These are phyloP conservation scores for Gobiocypris rarus DNA, from an alignment of 2,113 vertebrate genomes.

Conservation along the genomic window DNA sequence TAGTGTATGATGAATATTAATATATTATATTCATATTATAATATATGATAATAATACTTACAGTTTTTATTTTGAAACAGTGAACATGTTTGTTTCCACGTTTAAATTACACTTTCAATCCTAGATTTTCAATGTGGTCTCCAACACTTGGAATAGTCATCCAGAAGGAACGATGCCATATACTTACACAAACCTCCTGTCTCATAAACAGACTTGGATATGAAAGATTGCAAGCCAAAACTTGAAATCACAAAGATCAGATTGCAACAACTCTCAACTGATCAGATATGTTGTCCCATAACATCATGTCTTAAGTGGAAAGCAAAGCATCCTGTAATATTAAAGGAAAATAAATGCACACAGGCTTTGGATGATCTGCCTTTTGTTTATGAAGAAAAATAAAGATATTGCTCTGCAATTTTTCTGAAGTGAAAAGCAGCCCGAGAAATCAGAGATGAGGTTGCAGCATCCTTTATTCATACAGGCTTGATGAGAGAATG, in stretches of 20 bases:
- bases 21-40: no score
- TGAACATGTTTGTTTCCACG: no score
- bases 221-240: not conserved
- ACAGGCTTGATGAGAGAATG: constrained; percentile 53
- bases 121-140: no score
- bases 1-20: not conserved
- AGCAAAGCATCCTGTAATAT: not conserved
- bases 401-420: constrained; percentile 10
- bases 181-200: not conserved
- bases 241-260: not conserved
- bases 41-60: no score
- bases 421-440: constrained; percentile 1
- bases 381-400: constrained; percentile 39
- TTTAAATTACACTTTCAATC: no score
- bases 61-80: not conserved
- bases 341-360: not conserved
- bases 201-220: not conserved
- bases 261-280: not conserved
- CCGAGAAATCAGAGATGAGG: constrained; percentile 50
- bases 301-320: not conserved
- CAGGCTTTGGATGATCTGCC: not conserved
- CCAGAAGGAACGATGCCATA: not conserved
- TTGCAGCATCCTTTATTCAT: constrained; percentile 64
- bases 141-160: not conserved
- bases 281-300: constrained; percentile 9